Evolutionary conservation across 2,113 vertebrate species (phyloP).

Genomic region (Salvelinus sp.): DNA sequence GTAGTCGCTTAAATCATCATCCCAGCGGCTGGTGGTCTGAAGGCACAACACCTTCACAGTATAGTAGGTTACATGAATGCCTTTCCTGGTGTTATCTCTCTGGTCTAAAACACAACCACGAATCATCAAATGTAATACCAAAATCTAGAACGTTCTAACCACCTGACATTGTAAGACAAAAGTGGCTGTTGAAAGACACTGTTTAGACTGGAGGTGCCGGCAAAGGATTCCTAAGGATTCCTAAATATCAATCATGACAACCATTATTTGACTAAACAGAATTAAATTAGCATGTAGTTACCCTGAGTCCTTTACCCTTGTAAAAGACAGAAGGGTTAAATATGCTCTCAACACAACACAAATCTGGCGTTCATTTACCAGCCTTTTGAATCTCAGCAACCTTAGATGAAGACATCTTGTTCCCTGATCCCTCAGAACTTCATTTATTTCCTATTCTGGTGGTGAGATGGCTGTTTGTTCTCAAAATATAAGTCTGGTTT

Average conservation of each 20-base stretch:
- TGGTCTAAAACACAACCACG: no score
- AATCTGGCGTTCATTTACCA: conserved; percentile 46
- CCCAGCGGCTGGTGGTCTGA: not conserved
- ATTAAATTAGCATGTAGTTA: conserved; percentile 23
- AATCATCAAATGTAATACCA: no score
- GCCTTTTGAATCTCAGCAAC: conserved; percentile 35
- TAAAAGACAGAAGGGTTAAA: conserved; percentile 8
- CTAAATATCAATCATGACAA: not conserved
- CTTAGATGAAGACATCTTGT: conserved; percentile 35
- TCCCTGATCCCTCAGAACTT: conserved; percentile 41
- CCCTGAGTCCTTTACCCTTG: conserved; percentile 6
- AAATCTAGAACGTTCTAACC: not conserved
- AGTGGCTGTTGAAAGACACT: not conserved
- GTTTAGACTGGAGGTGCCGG: no score
- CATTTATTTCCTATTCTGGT: conserved; percentile 53
- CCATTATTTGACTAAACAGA: not conserved
- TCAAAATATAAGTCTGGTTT: conserved; percentile 53
- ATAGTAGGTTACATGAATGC: not conserved
- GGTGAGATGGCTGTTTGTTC: conserved; percentile 44
- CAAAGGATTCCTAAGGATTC: not conserved
- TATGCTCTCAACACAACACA: conserved; percentile 34
- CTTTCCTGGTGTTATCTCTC: no score
- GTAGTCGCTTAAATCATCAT: not conserved
- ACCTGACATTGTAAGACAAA: not conserved
- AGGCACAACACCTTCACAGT: not conserved